Conservation (phyloP, 2,888 invertebrate species). For the Archips xylosteana region DNA sequence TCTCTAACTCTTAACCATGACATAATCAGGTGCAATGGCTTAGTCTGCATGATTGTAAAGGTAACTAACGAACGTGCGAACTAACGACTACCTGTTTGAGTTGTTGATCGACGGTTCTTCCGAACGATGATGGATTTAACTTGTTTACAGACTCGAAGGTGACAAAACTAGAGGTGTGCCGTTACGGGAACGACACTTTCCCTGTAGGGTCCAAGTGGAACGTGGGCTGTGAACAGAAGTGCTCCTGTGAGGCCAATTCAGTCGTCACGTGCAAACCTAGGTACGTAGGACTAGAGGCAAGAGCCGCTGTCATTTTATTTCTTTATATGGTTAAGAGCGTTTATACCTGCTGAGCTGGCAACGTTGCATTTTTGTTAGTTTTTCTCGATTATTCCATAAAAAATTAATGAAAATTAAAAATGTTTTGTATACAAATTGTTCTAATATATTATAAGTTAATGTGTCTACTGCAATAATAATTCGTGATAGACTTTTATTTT, state of each 20-base stretch:
- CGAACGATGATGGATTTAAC: not conserved
- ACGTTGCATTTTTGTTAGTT: too few relatives aligned
- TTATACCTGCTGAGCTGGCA: too few relatives aligned
- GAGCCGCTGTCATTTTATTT: too few relatives aligned
- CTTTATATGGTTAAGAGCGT: not conserved
- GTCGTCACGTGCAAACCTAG: slow-evolving; percentile 90
- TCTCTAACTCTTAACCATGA: not conserved
- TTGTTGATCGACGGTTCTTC: too few relatives aligned
- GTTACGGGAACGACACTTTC: slow-evolving; percentile 89
- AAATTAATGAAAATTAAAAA: too few relatives aligned
- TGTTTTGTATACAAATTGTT: too few relatives aligned
- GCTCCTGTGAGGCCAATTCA: slow-evolving; percentile 91
- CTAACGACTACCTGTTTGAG: too few relatives aligned
- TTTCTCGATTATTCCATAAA: too few relatives aligned
- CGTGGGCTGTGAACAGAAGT: slow-evolving; percentile 92
- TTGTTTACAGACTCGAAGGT: slow-evolving; percentile 65
- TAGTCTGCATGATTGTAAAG: not conserved
- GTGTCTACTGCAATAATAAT: too few relatives aligned
- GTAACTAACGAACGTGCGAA: too few relatives aligned
- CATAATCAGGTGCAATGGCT: not conserved
- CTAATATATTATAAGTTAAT: too few relatives aligned
- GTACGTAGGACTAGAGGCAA: slow-evolving; percentile 56
- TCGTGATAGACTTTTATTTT: too few relatives aligned
- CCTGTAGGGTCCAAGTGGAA: slow-evolving; percentile 90
- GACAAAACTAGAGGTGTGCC: slow-evolving; percentile 72